Conservation (phyloP, 2,888 invertebrate species). For the Loripinus fragilis region DNA sequence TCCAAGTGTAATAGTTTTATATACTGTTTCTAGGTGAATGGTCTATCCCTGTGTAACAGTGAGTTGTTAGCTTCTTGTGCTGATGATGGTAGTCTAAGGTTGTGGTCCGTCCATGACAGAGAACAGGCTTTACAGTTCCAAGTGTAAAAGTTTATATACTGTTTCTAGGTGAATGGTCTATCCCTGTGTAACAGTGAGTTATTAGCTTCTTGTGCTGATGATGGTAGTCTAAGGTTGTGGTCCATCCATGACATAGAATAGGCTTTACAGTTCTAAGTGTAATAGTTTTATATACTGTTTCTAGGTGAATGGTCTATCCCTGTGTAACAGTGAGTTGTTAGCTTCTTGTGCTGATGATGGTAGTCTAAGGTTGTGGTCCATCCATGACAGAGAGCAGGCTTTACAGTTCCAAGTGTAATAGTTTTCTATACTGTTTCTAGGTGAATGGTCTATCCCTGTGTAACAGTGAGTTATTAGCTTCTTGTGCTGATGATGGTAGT, state of each 20-base stretch:
- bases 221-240: conserved; percentile 82
- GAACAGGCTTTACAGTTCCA: conserved; percentile 82
- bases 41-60: conserved; percentile 70
- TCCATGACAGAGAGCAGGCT: conserved; percentile 78
- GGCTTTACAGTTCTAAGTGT: conserved; percentile 81
- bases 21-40: conserved; percentile 72
- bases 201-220: conserved; percentile 79
- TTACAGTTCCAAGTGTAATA: conserved; percentile 82
- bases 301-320: conserved; percentile 77
- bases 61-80: conserved; percentile 77
- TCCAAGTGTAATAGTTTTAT: conserved; percentile 79
- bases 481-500: conserved; percentile 81
- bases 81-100: conserved; percentile 81
- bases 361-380: conserved; percentile 80
- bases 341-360: conserved; percentile 81
- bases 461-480: conserved; percentile 73
- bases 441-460: conserved; percentile 77
- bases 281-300: conserved; percentile 30
- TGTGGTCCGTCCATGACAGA: conserved; percentile 78
- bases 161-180: conserved; percentile 76
- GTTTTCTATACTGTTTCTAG: conserved; percentile 53
- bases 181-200: conserved; percentile 71
- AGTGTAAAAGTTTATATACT: conserved; percentile 70
- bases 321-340: conserved; percentile 72
- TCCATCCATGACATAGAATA: conserved; percentile 78